These are phyloP conservation scores for Oscarella lobularis DNA, from an alignment of 37 sponge, comb jelly and placozoan genomes.

Conservation along the genomic window DNA sequence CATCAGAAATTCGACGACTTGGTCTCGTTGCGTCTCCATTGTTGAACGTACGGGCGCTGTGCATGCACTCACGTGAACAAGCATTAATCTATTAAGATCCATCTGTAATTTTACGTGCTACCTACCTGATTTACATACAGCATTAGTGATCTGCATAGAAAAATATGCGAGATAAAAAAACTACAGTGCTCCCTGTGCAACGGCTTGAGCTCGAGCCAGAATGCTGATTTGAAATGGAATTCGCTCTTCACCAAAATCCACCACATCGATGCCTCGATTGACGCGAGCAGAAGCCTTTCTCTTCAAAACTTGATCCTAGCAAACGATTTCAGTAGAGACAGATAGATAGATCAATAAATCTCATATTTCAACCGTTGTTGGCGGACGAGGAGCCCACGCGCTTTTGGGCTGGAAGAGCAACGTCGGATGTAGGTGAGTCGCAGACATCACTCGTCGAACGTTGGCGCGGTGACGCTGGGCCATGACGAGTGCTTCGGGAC, in stretches of 20 bases:
- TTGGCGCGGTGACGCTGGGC: not conserved
- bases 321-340: too few species aligned
- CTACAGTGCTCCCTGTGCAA: constrained; percentile 21
- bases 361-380: not conserved
- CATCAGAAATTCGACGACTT: constrained; percentile 56
- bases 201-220: constrained; percentile 59
- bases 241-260: constrained; percentile 63
- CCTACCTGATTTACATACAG: too few species aligned
- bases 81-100: too few species aligned
- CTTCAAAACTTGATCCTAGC: constrained; percentile 24
- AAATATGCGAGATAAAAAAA: too few species aligned
- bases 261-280: constrained; percentile 35
- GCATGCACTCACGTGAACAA: too few species aligned
- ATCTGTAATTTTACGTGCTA: too few species aligned
- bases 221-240: constrained; percentile 73
- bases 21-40: not conserved
- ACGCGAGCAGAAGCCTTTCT: constrained; percentile 21
- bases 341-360: too few species aligned
- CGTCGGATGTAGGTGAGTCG: not conserved
- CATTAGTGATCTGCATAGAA: too few species aligned
- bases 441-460: not conserved
- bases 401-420: not conserved
- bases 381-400: not conserved
- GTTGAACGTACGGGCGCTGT: too few species aligned
- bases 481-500: not conserved